Conservation (phyloP, 1,140 invertebrate genomes). For the Odontomachus brunneus region DNA sequence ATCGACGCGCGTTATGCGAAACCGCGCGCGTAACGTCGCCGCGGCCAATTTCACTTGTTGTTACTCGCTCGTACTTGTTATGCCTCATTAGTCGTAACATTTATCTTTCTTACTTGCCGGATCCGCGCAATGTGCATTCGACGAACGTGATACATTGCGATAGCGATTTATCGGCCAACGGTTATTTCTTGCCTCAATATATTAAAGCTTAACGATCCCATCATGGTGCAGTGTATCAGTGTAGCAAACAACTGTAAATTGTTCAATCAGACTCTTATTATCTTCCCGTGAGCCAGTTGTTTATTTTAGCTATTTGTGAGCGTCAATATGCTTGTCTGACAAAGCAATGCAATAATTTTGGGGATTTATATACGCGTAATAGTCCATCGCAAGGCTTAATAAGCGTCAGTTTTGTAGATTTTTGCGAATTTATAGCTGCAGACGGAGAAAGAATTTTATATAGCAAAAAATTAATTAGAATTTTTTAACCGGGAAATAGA, state of each 20-base stretch:
- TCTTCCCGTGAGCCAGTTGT: neutral
- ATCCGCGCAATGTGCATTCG: conserved; percentile 22
- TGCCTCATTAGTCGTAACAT: conserved; percentile 55
- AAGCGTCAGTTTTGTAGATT: no score
- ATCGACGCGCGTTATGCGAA: conserved; percentile 46
- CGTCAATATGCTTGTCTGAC: no score
- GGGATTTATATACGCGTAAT: no score
- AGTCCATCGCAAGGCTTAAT: no score
- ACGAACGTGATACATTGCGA: conserved; percentile 16
- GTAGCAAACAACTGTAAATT: neutral
- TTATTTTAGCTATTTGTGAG: no score
- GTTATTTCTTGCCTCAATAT: conserved; percentile 8
- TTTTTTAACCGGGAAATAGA: no score
- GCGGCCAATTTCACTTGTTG: conserved; percentile 53
- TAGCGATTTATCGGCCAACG: conserved; percentile 14
- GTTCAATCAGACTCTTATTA: neutral
- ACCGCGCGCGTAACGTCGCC: conserved; percentile 22
- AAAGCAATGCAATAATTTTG: no score
- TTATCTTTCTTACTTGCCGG: conserved; percentile 42
- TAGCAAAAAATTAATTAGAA: no score
- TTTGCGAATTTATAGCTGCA: no score
- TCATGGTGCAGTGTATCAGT: neutral
- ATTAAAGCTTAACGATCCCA: no score
- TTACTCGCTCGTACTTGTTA: conserved; percentile 50
- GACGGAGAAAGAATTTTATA: no score